Evolutionary conservation across 2,888 invertebrate genomes (phyloP), one percentile per base, ranked within the genome.

Genomic region (Campaea margaritaria): DNA sequence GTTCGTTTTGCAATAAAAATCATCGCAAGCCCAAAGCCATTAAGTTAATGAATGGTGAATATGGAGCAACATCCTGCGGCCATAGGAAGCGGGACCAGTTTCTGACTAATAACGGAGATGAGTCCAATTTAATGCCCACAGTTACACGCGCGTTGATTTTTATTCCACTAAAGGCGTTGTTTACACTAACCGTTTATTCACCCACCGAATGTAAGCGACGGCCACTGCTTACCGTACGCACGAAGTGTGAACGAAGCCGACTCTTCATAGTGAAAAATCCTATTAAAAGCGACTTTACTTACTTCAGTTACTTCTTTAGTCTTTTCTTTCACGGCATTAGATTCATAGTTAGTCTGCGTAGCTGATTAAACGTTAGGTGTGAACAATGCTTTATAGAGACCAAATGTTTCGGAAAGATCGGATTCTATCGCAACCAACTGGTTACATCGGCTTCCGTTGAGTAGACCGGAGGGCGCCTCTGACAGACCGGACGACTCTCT

Each of bases 61-160:
- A 84, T 91, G 89, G 87, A 82, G 88, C 84, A 90, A 91, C 85
- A 90, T 91, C 91, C 90, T 88, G 86, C 74, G 77, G 69, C 76
- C 81, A 81, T 83, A 86, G 90, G 89, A 91, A 89, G 86, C 78
- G 68, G 62, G 74, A 89, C 89, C 85, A 82, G 89, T 89, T 83
- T 83, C 81, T 86, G 84, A 85, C 80, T 87, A 85, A 87, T 79
- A 79, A 79, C 83, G 81, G 84, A 85, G 88, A 91, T 87, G 90
- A 81, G 85, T 75, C 79, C 68, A 66, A 64, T 67, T 73, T 72
- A 71, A 60, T 44, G 60, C 42, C 39, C 12, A 50, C 59, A 54
- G 54, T 59, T 50, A 50, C 50, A 75, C 67, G 56, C 69, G 68
- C 64, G 69, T 73, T 73, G 46, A 56, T 61, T 50, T 50, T 46